These are phyloP conservation scores for Meiosimyza decipiens DNA, from an alignment of 2,888 invertebrate genomes.

Conservation along the genomic window DNA sequence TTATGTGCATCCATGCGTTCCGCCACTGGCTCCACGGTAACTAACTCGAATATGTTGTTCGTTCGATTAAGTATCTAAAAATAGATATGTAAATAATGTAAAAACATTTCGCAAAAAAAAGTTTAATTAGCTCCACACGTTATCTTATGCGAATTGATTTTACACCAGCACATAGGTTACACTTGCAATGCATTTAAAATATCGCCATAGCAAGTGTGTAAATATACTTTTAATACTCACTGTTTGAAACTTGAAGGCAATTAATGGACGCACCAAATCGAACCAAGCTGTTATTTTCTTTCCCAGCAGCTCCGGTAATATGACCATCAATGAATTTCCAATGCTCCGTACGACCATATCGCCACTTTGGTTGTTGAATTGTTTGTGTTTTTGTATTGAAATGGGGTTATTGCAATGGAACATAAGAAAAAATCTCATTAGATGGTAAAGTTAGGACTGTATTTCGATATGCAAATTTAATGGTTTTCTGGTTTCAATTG, in stretches of 20 bases:
- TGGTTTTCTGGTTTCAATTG: background rate
- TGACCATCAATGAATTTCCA: constrained; percentile 90
- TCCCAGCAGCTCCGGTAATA: constrained; percentile 86
- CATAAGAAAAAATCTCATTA: background rate
- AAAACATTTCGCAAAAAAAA: too few relatives aligned
- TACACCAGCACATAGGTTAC: too few relatives aligned
- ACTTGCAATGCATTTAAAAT: too few relatives aligned
- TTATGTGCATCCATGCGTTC: constrained; percentile 72
- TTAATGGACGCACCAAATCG: constrained; percentile 89
- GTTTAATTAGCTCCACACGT: too few relatives aligned
- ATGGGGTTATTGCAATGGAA: background rate
- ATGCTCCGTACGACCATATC: constrained; percentile 91
- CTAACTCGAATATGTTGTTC: constrained; percentile 96
- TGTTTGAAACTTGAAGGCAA: constrained; percentile 93
- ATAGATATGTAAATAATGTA: background rate
- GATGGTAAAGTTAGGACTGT: background rate
- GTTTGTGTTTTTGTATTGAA: background rate
- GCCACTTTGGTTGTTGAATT: constrained; percentile 69
- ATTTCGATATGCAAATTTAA: background rate
- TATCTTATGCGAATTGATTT: too few relatives aligned
- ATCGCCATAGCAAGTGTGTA: too few relatives aligned
- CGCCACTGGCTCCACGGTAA: constrained; percentile 89
- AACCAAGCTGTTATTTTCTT: constrained; percentile 94
- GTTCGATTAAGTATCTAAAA: constrained; percentile 90
- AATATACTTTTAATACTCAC: constrained; percentile 71